Evolutionary conservation across 1,140 invertebrate genomes (phyloP).

Genomic region (Acromyrmex charruanus): DNA sequence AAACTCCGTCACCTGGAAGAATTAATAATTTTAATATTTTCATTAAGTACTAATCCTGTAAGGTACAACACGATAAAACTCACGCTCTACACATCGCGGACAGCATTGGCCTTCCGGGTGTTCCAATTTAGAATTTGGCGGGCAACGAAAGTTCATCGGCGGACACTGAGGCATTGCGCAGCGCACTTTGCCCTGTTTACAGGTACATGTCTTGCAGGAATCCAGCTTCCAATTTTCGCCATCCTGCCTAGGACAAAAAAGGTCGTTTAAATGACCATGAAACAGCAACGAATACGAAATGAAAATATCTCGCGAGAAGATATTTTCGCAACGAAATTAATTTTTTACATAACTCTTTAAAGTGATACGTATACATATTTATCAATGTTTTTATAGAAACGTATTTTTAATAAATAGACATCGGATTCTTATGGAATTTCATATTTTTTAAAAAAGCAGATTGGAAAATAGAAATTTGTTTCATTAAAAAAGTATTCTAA

Average conservation of each 20-base stretch:
- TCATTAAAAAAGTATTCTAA: no score
- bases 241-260: constrained; percentile 89
- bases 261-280: constrained; percentile 78
- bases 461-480: no score
- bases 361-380: no score
- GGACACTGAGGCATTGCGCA: constrained; percentile 93
- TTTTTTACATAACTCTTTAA: background rate
- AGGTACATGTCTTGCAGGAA: constrained; percentile 94
- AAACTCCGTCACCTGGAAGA: constrained; percentile 92
- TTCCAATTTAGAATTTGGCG: constrained; percentile 90
- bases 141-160: constrained; percentile 88
- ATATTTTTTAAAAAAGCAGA: no score
- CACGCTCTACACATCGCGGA: constrained; percentile 93
- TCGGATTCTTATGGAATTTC: no score
- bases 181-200: constrained; percentile 92
- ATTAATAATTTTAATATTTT: background rate
- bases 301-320: no score
- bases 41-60: background rate
- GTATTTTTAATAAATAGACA: no score
- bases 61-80: constrained; percentile 73
- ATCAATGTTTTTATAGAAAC: no score
- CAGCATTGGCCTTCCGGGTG: constrained; percentile 94
- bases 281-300: constrained; percentile 1
- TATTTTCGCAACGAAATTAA: background rate
- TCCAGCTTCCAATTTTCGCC: constrained; percentile 95